phyloP scores from a whole-genome alignment of 2,888 invertebrate genomes.

The Zootermopsis nevadensis region DNA sequence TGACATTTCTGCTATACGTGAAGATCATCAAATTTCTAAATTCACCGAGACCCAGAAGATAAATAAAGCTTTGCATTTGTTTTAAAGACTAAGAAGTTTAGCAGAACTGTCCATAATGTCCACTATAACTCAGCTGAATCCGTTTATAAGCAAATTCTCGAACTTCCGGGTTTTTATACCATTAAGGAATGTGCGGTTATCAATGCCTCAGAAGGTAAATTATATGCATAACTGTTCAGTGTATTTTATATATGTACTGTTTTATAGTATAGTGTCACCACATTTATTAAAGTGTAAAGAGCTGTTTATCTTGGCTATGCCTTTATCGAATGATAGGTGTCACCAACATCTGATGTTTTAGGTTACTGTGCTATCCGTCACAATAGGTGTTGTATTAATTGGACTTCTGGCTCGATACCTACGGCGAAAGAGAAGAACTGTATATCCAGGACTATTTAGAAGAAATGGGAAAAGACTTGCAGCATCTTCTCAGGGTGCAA shows the following conservation, averaged over 20 bases:
- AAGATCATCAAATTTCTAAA: background rate
- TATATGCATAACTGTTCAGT: background rate
- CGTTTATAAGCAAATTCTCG: conserved; percentile 68
- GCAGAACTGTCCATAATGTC: conserved; percentile 59
- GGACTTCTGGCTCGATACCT: conserved; percentile 85
- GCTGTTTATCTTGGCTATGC: no score
- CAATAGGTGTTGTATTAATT: conserved; percentile 84
- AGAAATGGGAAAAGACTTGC: conserved; percentile 60
- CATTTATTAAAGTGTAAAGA: no score
- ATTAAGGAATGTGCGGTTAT: conserved; percentile 66
- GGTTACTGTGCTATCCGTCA: conserved; percentile 79
- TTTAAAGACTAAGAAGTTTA: background rate
- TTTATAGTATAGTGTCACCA: no score
- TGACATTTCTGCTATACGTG: conserved; percentile 32
- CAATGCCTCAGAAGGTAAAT: conserved; percentile 78
- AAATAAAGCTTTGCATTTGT: background rate
- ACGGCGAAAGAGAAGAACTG: conserved; percentile 75
- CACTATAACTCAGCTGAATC: conserved; percentile 68
- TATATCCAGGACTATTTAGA: conserved; percentile 56
- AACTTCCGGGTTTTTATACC: conserved; percentile 66
- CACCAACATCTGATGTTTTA: conserved; percentile 59
- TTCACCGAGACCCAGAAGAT: background rate
- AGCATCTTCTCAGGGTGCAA: conserved; percentile 72
- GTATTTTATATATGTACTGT: conserved; percentile 22
- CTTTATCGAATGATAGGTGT: no score